Percentiles rank a stretch among this genome's conserved stretches.
phyloP scores from a whole-genome alignment of 2,888 invertebrate genomes.

The Acheta domesticus region DNA sequence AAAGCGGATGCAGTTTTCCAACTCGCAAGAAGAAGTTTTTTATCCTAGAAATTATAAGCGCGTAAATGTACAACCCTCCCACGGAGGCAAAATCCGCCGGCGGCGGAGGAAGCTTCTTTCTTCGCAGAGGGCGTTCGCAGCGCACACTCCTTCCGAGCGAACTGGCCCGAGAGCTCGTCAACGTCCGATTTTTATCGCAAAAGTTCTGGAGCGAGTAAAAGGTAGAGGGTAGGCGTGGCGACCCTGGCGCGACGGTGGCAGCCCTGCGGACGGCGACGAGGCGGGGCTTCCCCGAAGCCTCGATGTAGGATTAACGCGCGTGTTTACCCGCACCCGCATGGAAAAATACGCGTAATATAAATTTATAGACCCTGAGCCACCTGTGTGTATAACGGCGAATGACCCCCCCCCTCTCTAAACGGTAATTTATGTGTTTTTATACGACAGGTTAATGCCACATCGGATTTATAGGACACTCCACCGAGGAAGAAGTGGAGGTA shows the following conservation, averaged over 20 bases:
- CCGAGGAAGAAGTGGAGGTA: neutral
- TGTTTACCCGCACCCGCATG: neutral
- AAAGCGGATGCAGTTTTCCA: no score
- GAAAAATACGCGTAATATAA: slow-evolving; percentile 18
- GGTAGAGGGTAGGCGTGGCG: neutral
- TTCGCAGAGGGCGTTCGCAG: no score
- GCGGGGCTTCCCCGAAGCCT: neutral
- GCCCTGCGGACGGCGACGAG: neutral
- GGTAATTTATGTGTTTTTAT: slow-evolving; percentile 18
- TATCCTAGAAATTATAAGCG: no score
- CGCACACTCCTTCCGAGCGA: no score
- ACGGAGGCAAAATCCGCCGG: no score
- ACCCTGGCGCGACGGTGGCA: neutral
- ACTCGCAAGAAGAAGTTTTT: no score
- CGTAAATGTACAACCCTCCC: no score
- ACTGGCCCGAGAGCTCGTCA: no score
- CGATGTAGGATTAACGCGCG: slow-evolving; percentile 4
- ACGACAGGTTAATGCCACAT: slow-evolving; percentile 9
- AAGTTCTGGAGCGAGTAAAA: slow-evolving; percentile 5
- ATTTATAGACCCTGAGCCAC: slow-evolving; percentile 2
- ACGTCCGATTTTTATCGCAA: neutral
- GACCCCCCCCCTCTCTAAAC: neutral
- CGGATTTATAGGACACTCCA: slow-evolving; percentile 18
- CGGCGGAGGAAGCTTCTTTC: no score
- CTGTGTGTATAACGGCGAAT: slow-evolving; percentile 18